Evolutionary conservation across 2,797 vertebrate species (phyloP), one percentile per base, ranked within the genome.

Genomic region (Poecile montanus): DNA sequence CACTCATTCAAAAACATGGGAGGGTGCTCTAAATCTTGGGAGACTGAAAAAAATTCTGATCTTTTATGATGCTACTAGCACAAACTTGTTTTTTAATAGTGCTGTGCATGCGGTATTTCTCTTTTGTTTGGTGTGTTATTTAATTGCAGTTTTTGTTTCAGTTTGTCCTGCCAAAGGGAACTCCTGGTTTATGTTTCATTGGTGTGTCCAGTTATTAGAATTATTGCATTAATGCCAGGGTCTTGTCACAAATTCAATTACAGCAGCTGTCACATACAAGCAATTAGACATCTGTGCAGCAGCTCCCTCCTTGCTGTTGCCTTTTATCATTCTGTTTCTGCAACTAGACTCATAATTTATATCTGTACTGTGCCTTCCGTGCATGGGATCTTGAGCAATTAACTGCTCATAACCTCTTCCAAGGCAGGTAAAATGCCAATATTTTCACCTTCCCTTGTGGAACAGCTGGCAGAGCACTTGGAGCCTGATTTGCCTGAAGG

Each of bases 241-340:
- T 93, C 86, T 85, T 93, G 81, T 79, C 67, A 89, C 57, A 71
- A 79, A 92, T 96, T 96, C 88, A 89, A 78, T 95, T 89, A 82
- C 58, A 96, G 34, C 90, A 96, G 88, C 86, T 95, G 90, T 56
- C 78, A 27, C 51, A 38, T 80, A 62, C 58, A 87, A 95, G 75
- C 54, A 66, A 83, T 95, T 94, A 89, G 75, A 89, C 40, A 77
- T 85, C 78, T 89, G 89, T 8, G 17, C 78, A 83, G 38, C 56
- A 75, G 72, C 83, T 87, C 88, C 44, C 38, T 76, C 57, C 38
- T 60, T 80, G 71, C 38, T 2, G 2, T 80, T 89, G 38, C 45
- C 14, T 5, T 88, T 91, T 94, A 56, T 89, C 54, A 75, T 83
- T 91, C 84, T 77, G 48, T 78, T 88, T 27, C 58, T 89, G 47